Base-by-base conservation (phyloP, 1,140 invertebrate species). In the Lutraria rhynchaena region DNA sequence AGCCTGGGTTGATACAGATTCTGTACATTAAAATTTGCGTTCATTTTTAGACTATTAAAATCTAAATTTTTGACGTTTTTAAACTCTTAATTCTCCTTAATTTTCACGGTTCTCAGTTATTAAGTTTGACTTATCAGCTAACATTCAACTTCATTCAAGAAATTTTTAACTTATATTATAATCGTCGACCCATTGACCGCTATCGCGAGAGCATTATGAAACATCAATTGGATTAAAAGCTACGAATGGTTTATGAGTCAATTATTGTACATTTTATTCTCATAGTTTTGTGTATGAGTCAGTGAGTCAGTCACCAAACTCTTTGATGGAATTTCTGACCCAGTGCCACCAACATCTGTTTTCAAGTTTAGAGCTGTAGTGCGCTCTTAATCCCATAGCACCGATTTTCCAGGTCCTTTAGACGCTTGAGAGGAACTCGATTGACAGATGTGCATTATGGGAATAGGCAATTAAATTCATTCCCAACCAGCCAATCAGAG, bases 361-460 rank as follows among this genome's bases (percentile, higher is more conserved):
- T 57, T 55, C 49, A 31, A 37, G 35, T 22, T 53, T 55, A 37
- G 22, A 22, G 49, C 15, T 29, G 17, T 9, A 17, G 2, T 3
- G 29, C 17, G 29, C 57, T 27, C n/a, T 15, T 71, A 57, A 71
- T 57, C 69, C 69, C 69, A 22, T 24, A 46, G 33, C 35, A 46
- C 27, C 33, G 29, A 22, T 41, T 37, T 37, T 3, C 41, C 17
- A 27, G 29, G 27, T 33, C 69, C 29, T 11, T 71, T 24, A 71
- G 49, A 33, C 19, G 24, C 41, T 55, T 57, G 37, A 31, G 27
- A 29, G 24, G 27, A 53, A 70, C 44, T 70, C 19, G 53, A 71
- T 31, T 55, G 69, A 71, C 69, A 71, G 69, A 71, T 71, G 69
- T n/a, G 63, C 63, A 67, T 67, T 67, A 67, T 67, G 69, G 69